phyloP scores from a whole-genome alignment of 2,888 invertebrate genomes.

The Lacanobia wlatinum region DNA sequence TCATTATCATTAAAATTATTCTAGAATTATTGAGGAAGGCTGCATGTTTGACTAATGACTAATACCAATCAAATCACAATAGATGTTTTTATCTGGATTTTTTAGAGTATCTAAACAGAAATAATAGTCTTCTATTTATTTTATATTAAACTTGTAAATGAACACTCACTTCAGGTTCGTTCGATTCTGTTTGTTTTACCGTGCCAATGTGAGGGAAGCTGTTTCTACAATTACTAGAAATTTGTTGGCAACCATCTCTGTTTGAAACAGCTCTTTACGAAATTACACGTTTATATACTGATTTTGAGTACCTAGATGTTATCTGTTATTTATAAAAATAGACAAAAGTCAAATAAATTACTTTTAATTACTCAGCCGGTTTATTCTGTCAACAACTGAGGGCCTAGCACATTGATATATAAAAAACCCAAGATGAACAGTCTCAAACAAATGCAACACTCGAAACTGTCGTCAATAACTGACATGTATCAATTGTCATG shows the following conservation, averaged over 20 bases:
- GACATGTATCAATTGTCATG: no score
- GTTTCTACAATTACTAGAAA: conserved; percentile 19
- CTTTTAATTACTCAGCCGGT: background rate
- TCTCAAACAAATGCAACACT: no score
- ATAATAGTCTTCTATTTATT: conserved; percentile 8
- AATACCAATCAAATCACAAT: conserved; percentile 1
- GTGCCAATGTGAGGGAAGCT: conserved; percentile 16
- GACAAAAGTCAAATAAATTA: background rate
- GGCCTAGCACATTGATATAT: no score
- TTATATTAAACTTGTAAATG: conserved; percentile 12
- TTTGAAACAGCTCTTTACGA: background rate
- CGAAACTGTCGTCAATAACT: no score
- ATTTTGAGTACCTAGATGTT: background rate
- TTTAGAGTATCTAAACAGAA: conserved; percentile 2
- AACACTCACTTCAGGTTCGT: conserved; percentile 14
- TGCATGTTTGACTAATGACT: background rate
- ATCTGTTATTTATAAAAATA: background rate
- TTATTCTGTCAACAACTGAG: no score
- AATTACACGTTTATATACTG: background rate
- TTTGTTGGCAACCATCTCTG: conserved; percentile 20
- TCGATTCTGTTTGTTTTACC: conserved; percentile 15
- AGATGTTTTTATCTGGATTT: conserved; percentile 1
- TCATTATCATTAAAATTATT: no score
- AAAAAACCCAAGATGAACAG: no score
- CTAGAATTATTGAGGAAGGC: background rate